Percentiles rank a stretch among this genome's conserved stretches.
Conservation (phyloP, 1,140 invertebrate genomes). For the Conus ventricosus region DNA sequence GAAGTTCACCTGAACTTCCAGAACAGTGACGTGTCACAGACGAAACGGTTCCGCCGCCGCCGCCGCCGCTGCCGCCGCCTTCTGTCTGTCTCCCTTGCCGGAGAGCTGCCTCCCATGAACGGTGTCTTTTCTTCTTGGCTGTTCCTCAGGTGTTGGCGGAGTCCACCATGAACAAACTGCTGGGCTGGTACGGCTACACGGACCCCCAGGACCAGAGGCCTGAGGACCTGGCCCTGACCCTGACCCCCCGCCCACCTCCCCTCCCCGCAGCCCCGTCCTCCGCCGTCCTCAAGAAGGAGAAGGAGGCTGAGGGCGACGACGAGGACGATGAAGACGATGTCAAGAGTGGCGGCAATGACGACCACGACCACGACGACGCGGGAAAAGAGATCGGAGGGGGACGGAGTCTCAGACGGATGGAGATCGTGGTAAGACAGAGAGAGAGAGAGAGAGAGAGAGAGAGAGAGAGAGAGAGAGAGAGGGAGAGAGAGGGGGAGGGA, state of each 20-base stretch:
- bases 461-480: slow-evolving; percentile 35
- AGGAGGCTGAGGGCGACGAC: slow-evolving; percentile 15
- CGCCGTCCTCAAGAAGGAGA: not conserved
- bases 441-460: not conserved
- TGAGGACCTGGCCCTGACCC: slow-evolving; percentile 57
- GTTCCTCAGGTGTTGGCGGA: slow-evolving; percentile 88
- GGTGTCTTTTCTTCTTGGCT: not conserved
- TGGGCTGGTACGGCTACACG: slow-evolving; percentile 92
- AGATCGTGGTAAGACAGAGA: not conserved
- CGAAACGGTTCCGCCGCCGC: not conserved
- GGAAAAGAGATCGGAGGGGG: not conserved
- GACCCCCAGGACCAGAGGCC: slow-evolving; percentile 78
- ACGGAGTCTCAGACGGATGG: not conserved
- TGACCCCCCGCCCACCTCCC: slow-evolving; percentile 42
- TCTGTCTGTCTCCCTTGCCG: not conserved
- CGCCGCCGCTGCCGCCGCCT: not conserved
- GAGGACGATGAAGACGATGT: slow-evolving; percentile 26
- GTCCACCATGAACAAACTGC: slow-evolving; percentile 91
- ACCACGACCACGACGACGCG: slow-evolving; percentile 37
- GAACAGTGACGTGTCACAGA: not conserved
- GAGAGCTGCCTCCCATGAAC: not conserved
- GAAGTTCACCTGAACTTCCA: no score
- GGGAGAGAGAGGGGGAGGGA: slow-evolving; percentile 5
- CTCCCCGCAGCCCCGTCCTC: slow-evolving; percentile 13
- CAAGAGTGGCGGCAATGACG: not conserved